phyloP scores from a whole-genome alignment of 2,888 invertebrate genomes.

The Dasysyrphus albostriatus region DNA sequence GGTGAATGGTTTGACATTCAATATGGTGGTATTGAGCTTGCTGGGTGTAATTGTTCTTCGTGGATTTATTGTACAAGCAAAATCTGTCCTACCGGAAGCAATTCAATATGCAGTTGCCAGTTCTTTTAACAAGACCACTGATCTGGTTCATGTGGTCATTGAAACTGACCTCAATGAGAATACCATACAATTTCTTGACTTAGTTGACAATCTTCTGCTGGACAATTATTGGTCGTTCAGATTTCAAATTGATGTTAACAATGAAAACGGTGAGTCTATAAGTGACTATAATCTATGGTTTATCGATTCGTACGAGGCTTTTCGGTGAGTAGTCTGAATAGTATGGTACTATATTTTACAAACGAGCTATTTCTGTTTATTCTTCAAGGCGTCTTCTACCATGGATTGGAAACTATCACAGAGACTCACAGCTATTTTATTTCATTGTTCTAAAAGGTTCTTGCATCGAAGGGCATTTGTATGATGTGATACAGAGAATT shows the following conservation, averaged over 20 bases:
- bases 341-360: no score
- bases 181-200: background rate
- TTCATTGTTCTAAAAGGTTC: background rate
- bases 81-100: background rate
- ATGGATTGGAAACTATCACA: background rate
- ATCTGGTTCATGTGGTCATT: background rate
- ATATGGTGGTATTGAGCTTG: background rate
- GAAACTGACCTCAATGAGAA: constrained; percentile 14
- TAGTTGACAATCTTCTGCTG: background rate
- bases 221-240: background rate
- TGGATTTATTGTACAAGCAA: background rate
- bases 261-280: background rate
- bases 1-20: background rate
- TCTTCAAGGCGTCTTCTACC: background rate
- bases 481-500: background rate
- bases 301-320: constrained; percentile 20
- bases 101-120: background rate
- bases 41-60: background rate
- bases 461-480: background rate
- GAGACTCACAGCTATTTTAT: background rate
- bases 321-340: constrained; percentile 19
- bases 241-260: constrained; percentile 20
- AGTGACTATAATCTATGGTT: constrained; percentile 36
- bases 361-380: background rate
- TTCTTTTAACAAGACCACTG: background rate